Evolutionary conservation across 1,140 invertebrate species (phyloP).

Genomic region (Chelonus insularis): DNA sequence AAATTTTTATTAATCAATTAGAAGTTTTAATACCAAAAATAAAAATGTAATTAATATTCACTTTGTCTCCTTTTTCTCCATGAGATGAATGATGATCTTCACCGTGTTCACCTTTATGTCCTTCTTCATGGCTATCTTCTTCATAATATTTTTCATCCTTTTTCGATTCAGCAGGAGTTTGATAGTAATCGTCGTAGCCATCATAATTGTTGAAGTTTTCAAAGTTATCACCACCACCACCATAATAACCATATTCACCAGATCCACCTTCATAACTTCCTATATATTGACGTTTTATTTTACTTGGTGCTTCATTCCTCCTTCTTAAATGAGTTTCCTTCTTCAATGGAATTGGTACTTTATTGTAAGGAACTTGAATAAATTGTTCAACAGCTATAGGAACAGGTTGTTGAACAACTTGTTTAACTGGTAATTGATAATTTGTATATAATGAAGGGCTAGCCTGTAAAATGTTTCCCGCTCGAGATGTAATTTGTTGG

Average conservation of each 20-base stretch:
- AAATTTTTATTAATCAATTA: neutral
- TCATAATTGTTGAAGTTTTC: neutral
- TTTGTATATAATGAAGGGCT: no score
- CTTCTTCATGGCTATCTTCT: constrained; percentile 44
- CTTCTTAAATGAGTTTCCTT: neutral
- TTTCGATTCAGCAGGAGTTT: neutral
- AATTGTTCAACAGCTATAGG: no score
- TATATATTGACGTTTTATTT: no score
- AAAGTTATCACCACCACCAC: neutral
- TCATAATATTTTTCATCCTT: constrained; percentile 22
- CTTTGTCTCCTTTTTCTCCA: constrained; percentile 51
- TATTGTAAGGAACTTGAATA: no score
- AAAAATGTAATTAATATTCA: no score
- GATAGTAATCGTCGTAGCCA: neutral
- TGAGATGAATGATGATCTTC: constrained; percentile 41
- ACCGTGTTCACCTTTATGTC: constrained; percentile 40
- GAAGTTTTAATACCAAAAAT: neutral
- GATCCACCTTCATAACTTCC: no score
- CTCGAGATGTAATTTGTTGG: no score
- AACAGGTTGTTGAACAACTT: no score
- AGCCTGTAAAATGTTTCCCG: no score
- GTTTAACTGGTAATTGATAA: no score
- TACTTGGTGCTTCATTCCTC: neutral
- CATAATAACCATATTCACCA: neutral
- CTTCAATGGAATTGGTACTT: no score